Conservation (phyloP, 2,113 vertebrate species). For the Brachirus orientalis region DNA sequence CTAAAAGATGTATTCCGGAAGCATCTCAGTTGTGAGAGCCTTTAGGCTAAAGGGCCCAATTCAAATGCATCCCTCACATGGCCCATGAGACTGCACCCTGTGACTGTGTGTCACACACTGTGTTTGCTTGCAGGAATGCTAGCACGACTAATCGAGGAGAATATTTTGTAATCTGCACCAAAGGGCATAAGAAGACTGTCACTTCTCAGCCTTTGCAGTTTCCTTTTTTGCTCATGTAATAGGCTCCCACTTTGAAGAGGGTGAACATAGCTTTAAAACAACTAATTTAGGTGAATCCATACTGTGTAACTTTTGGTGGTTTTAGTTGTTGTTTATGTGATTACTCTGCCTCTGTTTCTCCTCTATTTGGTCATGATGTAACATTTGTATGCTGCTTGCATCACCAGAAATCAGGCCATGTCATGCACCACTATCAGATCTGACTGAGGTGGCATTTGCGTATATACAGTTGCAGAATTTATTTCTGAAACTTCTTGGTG, state of each 20-base stretch:
- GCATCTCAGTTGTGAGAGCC: conserved; percentile 17
- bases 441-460: no score
- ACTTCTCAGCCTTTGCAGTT: not conserved
- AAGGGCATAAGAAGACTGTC: conserved; percentile 8
- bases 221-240: not conserved
- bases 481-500: no score
- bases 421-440: no score
- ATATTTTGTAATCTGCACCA: conserved; percentile 19
- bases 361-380: no score
- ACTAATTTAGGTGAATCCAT: no score
- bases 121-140: conserved; percentile 14
- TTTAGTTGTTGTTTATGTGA: no score
- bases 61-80: conserved; percentile 32
- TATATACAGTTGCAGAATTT: no score
- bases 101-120: conserved; percentile 24
- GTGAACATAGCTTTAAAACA: not conserved
- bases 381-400: no score
- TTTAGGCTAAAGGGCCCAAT: conserved; percentile 4
- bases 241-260: not conserved
- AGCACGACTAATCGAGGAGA: conserved; percentile 29
- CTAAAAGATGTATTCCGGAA: conserved; percentile 38
- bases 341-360: no score
- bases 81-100: conserved; percentile 6
- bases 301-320: no score
- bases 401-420: no score